Conservation (phyloP, 2,888 invertebrate genomes). For the Drosophila barbarae region DNA sequence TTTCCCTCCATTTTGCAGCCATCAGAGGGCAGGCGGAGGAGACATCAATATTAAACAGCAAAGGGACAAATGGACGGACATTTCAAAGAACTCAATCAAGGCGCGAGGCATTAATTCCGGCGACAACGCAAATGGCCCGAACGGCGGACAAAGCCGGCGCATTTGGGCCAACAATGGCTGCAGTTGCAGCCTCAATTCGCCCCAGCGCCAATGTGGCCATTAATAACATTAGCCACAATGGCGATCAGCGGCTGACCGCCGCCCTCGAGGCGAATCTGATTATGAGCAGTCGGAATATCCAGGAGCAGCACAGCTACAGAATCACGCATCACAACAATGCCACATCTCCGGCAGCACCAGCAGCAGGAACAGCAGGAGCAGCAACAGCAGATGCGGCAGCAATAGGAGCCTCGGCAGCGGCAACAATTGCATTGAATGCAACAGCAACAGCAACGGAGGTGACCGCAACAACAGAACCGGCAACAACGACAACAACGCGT, state of each 20-base stretch:
- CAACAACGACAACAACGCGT: slow-evolving; percentile 40
- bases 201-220: slow-evolving; percentile 43
- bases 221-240: slow-evolving; percentile 61
- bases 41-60: slow-evolving; percentile 66
- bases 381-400: slow-evolving; percentile 2
- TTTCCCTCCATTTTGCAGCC: slow-evolving; percentile 35
- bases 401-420: slow-evolving; percentile 6
- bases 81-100: slow-evolving; percentile 73
- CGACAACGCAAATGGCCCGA: slow-evolving; percentile 55
- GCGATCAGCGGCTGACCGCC: slow-evolving; percentile 38
- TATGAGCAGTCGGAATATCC: slow-evolving; percentile 68
- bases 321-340: slow-evolving; percentile 54
- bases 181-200: slow-evolving; percentile 35
- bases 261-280: slow-evolving; percentile 65
- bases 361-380: slow-evolving; percentile 11
- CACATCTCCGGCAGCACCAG: slow-evolving; percentile 26
- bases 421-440: slow-evolving; percentile 4
- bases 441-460: slow-evolving; percentile 19
- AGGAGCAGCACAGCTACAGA: slow-evolving; percentile 60
- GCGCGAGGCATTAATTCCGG: slow-evolving; percentile 60
- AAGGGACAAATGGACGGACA: slow-evolving; percentile 69
- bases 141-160: slow-evolving; percentile 42
- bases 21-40: slow-evolving; percentile 24
- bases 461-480: slow-evolving; percentile 20
- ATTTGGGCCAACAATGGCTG: slow-evolving; percentile 32